Base-by-base conservation (phyloP, 2,888 invertebrate species). In the Caenorhabditis becei region DNA sequence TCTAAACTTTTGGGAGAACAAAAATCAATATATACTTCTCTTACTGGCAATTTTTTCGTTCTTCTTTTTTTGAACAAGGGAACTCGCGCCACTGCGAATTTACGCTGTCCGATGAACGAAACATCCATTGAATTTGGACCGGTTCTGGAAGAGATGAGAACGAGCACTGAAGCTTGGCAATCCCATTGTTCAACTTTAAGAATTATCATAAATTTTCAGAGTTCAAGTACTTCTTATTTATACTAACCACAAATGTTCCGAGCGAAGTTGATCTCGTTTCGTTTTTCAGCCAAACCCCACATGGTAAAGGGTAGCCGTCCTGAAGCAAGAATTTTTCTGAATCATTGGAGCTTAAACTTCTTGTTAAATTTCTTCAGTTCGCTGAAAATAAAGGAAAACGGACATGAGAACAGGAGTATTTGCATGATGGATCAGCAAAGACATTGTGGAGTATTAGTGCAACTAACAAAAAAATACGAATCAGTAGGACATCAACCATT, bases 251-350 rank as follows among this genome's bases (percentile, higher is more conserved):
- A 59, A 66, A 80, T 16, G 70, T 80, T 1, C 80, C 80, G n/a
- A 77, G 32, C 0, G 65, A 47, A 0, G 24, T 20, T 0, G 47
- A 20, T 20, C 61, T 58, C 3, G 80, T 77, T 41, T 80, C 80
- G 28, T 80, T 80, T 49, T 62, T 70, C 23, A 80, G 49, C 80
- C 80, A 80, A 23, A 80, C 77, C 28, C 80, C 80, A 47, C 80
- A 80, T 8, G 75, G 75, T 28, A 59, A 18, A 7, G 80, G 80
- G 26, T 67, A 80, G 1, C 79, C 74, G 44, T 80, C 79, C 77
- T 77, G 54, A 54, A 69, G 3, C n/a, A n/a, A n/a, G n/a, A n/a
- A n/a, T n/a, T n/a, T n/a, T n/a, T n/a, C n/a, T n/a, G n/a, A n/a
- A n/a, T n/a, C n/a, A n/a, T n/a, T n/a, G n/a, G n/a, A n/a, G n/a